Conservation (phyloP, 2,113 vertebrate species). For the Entelurus aequoreus region DNA sequence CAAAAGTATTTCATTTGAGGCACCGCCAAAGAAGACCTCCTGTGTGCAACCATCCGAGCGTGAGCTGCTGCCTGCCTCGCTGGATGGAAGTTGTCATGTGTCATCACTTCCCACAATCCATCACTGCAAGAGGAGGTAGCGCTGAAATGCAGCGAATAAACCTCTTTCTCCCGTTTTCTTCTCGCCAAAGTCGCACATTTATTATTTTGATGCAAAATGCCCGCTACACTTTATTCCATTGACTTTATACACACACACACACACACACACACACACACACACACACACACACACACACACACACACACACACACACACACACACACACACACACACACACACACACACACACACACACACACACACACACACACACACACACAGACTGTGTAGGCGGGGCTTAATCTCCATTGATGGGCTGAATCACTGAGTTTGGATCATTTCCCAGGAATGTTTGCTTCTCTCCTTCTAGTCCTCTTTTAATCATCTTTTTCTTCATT, state of each 20-base stretch:
- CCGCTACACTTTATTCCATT: constrained; percentile 34
- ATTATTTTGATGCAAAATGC: constrained; percentile 36
- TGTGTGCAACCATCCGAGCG: too few relatives aligned
- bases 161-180: constrained; percentile 1
- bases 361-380: background rate
- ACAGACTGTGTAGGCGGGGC: background rate
- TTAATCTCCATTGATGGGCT: constrained; percentile 20
- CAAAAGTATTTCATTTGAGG: too few relatives aligned
- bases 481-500: background rate
- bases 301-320: background rate
- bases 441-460: constrained; percentile 12
- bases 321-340: background rate
- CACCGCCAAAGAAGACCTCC: too few relatives aligned
- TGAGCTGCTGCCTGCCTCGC: background rate
- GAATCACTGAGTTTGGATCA: constrained; percentile 20
- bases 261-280: constrained; percentile 18
- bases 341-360: background rate
- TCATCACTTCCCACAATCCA: constrained; percentile 47
- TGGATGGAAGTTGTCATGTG: constrained; percentile 38
- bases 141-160: background rate
- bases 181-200: constrained; percentile 13
- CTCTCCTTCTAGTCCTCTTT: constrained; percentile 1
- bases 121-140: constrained; percentile 17
- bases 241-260: constrained; percentile 17
- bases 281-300: background rate